Evolutionary conservation across 2,888 invertebrate species (phyloP).

Genomic region (Microchrysa polita): DNA sequence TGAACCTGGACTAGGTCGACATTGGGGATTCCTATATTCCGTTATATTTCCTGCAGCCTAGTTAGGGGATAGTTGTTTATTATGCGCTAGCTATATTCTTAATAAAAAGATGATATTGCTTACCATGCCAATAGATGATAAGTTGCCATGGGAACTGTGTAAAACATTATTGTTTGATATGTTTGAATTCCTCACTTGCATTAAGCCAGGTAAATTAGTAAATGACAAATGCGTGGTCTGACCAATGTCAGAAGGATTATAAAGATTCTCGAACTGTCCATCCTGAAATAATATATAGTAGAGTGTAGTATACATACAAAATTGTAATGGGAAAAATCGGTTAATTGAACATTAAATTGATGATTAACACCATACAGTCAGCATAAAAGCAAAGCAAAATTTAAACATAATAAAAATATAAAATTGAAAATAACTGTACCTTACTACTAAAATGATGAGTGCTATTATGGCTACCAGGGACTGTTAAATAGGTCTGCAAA

Average conservation of each 20-base stretch:
- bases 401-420: constrained; percentile 61
- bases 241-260: constrained; percentile 47
- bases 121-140: constrained; percentile 58
- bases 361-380: not conserved
- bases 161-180: constrained; percentile 54
- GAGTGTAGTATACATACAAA: constrained; percentile 37
- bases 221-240: constrained; percentile 61
- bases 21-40: constrained; percentile 67
- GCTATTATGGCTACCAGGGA: constrained; percentile 87
- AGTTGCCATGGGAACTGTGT: constrained; percentile 56
- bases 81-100: not conserved
- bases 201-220: constrained; percentile 58
- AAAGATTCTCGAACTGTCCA: constrained; percentile 47
- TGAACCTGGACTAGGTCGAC: constrained; percentile 69
- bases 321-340: constrained; percentile 57
- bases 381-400: constrained; percentile 8
- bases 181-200: constrained; percentile 52
- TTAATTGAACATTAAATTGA: too few species aligned
- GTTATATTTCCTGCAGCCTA: constrained; percentile 60
- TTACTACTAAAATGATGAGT: constrained; percentile 79
- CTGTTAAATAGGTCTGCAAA: constrained; percentile 90
- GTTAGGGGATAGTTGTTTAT: constrained; percentile 9
- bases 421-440: constrained; percentile 69
- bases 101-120: constrained; percentile 20
- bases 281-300: constrained; percentile 32